These are phyloP conservation scores for Platynereis dumerilii DNA, from an alignment of 2,888 invertebrate genomes.

Conservation along the genomic window DNA sequence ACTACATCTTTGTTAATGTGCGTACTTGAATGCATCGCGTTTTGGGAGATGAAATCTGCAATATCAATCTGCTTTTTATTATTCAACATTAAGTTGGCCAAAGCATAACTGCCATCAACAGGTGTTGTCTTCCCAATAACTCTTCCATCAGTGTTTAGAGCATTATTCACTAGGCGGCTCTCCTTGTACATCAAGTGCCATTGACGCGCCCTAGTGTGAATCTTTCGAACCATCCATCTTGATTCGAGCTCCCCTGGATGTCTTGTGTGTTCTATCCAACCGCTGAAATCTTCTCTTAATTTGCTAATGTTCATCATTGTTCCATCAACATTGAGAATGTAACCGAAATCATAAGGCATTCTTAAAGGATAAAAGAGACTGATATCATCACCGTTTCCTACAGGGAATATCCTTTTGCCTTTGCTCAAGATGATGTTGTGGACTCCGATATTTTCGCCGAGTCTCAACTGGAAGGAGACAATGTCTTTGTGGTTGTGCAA, in stretches of 20 bases:
- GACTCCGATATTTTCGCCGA: neutral
- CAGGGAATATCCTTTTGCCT: neutral
- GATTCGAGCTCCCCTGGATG: neutral
- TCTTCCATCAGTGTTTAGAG: conserved; percentile 2
- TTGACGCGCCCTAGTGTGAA: conserved; percentile 8
- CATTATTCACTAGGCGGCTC: conserved; percentile 3
- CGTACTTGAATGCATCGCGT: too few species aligned
- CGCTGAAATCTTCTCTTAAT: neutral
- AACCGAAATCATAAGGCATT: conserved; percentile 4
- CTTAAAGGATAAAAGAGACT: neutral
- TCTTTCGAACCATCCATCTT: neutral
- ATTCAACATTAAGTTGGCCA: neutral
- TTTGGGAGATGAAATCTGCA: too few species aligned
- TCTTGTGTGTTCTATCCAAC: neutral
- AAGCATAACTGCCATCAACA: neutral
- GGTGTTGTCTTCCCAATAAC: neutral
- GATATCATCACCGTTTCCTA: neutral
- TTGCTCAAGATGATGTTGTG: neutral
- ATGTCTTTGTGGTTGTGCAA: neutral
- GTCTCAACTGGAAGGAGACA: conserved; percentile 3
- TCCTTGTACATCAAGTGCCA: conserved; percentile 1
- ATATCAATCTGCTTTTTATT: neutral
- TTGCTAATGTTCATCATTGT: neutral
- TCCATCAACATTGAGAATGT: neutral
- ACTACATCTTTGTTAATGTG: too few species aligned